Base-by-base conservation (phyloP, 2,888 invertebrate genomes). In the Trissolcus japonicus region DNA sequence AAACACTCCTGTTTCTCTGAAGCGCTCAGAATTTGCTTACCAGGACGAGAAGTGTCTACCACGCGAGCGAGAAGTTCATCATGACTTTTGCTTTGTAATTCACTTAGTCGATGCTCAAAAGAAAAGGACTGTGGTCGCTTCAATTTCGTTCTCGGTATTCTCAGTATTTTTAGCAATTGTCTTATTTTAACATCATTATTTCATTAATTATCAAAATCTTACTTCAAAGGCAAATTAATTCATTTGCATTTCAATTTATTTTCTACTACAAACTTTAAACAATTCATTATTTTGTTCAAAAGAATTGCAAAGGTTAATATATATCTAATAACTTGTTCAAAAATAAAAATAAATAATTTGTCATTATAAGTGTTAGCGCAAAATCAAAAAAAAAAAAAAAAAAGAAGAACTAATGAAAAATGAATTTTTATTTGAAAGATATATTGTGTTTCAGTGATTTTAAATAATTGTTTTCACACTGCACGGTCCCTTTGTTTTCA, bases 1-100 rank as follows among this genome's bases (percentile, higher is more conserved):
- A 76, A 79, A 79, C 69, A 73, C 76, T 76, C 76, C 65, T 53
- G 73, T 51, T 76, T 79, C 71, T 65, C 61, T 66, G 76, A 79
- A 79, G 76, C 68, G 72, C 68, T 60, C 68, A 62, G 79, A 79
- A 79, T 79, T 79, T 76, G 79, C 76, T 76, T 79, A 79, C 72
- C 69, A 61, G 71, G 61, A 69, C 53, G 46, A 17, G 53, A 57
- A 59, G 65, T 62, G 60, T 53, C 43, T 50, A 48, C 63, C 41
- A 48, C 59, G 57, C 56, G 41, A 66, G 69, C 65, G 78, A 62
- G 51, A 68, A 76, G 48, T 73, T 73, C 73, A 48, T 62, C 69
- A 65, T 76, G 76, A 79, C 68, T 79, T 79, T 73, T 73, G 60
- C 75, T 68, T 62, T 71, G 79, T 75, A 75, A 78, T 72, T 78